phyloP scores from a whole-genome alignment of 2,113 vertebrate species.

The Aspiorhynchus laticeps region DNA sequence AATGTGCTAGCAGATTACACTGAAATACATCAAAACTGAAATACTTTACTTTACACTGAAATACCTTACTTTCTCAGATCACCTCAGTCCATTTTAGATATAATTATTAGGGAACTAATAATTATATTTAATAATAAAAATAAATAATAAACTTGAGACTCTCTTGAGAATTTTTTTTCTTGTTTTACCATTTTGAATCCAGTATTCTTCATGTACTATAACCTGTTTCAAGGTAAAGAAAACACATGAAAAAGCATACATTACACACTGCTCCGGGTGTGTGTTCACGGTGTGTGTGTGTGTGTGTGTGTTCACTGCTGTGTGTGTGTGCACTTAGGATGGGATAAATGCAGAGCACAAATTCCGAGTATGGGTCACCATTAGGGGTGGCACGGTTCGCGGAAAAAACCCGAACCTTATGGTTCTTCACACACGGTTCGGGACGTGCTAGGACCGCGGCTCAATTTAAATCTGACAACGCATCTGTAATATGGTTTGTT shows the following conservation, averaged over 20 bases:
- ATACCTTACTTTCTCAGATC: background rate
- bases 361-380: too few relatives aligned
- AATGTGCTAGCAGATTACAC: background rate
- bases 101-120: background rate
- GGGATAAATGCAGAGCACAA: too few relatives aligned
- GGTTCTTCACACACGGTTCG: too few relatives aligned
- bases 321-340: too few relatives aligned
- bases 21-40: background rate
- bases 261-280: too few relatives aligned
- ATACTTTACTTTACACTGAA: background rate
- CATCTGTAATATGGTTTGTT: too few relatives aligned
- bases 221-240: slow-evolving; percentile 6
- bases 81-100: background rate
- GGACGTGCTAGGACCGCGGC: too few relatives aligned
- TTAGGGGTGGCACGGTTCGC: too few relatives aligned
- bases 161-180: background rate
- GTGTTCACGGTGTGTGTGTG: too few relatives aligned
- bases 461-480: too few relatives aligned
- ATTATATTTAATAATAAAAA: background rate
- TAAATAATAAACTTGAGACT: background rate
- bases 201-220: background rate
- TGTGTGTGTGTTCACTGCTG: too few relatives aligned
- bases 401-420: too few relatives aligned
- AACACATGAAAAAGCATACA: background rate
- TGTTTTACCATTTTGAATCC: background rate